Conservation (phyloP, 1,140 invertebrate species). For the Bombus sibiricus region DNA sequence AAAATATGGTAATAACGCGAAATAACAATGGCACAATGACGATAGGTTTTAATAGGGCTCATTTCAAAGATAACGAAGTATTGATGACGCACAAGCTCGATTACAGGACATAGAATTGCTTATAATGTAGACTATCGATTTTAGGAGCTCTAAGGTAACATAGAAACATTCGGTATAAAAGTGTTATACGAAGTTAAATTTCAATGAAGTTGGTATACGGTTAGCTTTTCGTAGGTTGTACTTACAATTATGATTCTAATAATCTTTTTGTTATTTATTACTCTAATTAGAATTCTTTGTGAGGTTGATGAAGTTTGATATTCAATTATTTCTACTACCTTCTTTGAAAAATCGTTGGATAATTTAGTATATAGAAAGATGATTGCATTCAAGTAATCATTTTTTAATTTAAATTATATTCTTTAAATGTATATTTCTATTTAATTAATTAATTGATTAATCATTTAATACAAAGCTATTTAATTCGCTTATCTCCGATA, state of each 20-base stretch:
- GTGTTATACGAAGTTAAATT: background rate
- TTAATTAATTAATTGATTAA: background rate
- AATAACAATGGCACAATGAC: background rate
- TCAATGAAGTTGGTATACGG: background rate
- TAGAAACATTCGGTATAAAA: background rate
- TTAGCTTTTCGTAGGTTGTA: background rate
- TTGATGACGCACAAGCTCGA: background rate
- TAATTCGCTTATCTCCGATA: background rate
- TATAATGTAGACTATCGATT: background rate
- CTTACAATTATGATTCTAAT: background rate
- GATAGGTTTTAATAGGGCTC: background rate
- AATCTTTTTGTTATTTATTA: background rate
- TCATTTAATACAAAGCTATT: background rate
- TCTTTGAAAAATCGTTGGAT: background rate
- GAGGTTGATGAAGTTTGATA: background rate
- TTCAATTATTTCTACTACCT: background rate
- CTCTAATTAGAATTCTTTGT: background rate
- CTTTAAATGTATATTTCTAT: background rate
- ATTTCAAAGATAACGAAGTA: background rate
- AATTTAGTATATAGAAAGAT: background rate
- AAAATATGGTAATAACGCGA: background rate
- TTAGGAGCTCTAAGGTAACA: background rate
- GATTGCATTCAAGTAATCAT: background rate
- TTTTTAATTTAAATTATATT: background rate
- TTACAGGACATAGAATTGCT: background rate